These are phyloP conservation scores for Nowickia ferox DNA, from an alignment of 2,888 invertebrate genomes.

Conservation along the genomic window DNA sequence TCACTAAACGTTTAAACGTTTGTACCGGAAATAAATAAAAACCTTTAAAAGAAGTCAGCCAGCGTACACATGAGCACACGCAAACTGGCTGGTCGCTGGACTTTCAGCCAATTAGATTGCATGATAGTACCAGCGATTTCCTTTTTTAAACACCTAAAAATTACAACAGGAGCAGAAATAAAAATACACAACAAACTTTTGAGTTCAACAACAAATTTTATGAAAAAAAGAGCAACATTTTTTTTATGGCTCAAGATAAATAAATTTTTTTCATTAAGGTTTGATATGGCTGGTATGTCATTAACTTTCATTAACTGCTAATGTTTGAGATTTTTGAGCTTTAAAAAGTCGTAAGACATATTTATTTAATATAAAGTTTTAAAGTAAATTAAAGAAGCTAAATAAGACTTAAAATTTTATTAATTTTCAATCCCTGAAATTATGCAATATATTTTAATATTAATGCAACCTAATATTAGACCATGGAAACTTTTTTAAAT, in stretches of 20 bases:
- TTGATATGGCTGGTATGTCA: neutral
- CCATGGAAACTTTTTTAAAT: neutral
- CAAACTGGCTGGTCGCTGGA: neutral
- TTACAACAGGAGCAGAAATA: neutral
- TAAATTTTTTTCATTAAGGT: neutral
- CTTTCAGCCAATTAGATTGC: constrained; percentile 18
- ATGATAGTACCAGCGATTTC: constrained; percentile 40
- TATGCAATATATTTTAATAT: constrained; percentile 50
- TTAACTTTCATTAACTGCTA: neutral
- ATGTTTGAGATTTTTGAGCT: no score
- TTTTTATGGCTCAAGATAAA: neutral
- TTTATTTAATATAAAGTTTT: neutral
- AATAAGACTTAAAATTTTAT: constrained; percentile 14
- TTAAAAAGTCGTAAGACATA: no score
- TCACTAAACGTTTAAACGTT: neutral
- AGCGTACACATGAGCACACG: neutral
- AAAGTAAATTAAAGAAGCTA: neutral
- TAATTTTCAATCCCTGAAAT: constrained; percentile 35
- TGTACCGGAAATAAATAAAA: constrained; percentile 14
- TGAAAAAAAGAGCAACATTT: neutral
- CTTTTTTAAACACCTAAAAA: constrained; percentile 48
- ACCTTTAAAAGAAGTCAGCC: neutral
- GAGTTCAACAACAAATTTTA: neutral
- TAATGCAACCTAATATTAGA: neutral
- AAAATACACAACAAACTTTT: neutral